Percentiles rank a stretch among this genome's conserved stretches.
phyloP scores from a whole-genome alignment of 1,140 invertebrate genomes.

The Parapsyche elsis region DNA sequence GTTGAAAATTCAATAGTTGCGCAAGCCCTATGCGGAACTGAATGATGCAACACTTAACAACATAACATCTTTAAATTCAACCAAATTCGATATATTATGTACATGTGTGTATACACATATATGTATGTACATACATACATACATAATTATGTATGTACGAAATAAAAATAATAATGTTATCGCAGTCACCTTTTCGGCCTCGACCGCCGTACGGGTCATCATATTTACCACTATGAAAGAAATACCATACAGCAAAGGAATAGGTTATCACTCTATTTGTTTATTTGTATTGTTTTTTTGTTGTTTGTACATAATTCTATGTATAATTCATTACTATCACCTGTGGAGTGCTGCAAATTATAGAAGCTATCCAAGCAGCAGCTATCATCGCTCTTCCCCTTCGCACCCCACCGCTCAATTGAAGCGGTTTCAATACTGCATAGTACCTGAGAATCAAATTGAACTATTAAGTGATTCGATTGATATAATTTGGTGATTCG shows the following conservation, averaged over 20 bases:
- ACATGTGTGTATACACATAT: not conserved
- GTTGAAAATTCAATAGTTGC: not conserved
- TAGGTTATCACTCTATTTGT: not conserved
- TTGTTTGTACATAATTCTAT: too few relatives aligned
- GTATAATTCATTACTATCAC: constrained; percentile 61
- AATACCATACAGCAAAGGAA: not conserved
- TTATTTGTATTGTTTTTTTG: constrained; percentile 1
- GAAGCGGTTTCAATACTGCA: constrained; percentile 83
- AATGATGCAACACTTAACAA: too few relatives aligned
- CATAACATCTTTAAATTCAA: too few relatives aligned
- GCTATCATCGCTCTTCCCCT: constrained; percentile 79
- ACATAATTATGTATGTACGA: not conserved
- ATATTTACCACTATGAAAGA: too few relatives aligned
- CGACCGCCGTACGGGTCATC: too few relatives aligned
- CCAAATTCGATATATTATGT: too few relatives aligned
- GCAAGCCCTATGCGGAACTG: not conserved
- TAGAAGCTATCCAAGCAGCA: constrained; percentile 80
- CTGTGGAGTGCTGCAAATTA: constrained; percentile 87
- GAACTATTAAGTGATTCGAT: not conserved
- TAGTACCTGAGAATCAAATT: constrained; percentile 75
- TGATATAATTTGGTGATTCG: not conserved
- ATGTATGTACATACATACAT: not conserved
- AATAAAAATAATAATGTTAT: not conserved
- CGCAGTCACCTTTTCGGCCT: not conserved
- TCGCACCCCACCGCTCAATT: constrained; percentile 74